These are phyloP conservation scores for Oxyura jamaicensis DNA, from an alignment of 2,113 vertebrate genomes.

Conservation along the genomic window DNA sequence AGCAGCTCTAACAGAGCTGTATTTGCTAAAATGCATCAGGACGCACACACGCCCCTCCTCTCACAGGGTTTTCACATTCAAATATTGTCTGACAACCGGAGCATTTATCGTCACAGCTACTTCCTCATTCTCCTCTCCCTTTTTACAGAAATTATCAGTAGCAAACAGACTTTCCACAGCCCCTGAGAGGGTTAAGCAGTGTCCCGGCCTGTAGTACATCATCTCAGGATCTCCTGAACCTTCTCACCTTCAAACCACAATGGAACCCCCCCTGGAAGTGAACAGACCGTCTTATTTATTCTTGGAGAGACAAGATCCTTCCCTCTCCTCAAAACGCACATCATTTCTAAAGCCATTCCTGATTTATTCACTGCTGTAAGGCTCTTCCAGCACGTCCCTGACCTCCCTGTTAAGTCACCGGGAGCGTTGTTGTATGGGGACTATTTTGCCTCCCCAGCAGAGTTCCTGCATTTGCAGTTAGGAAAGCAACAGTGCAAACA, in stretches of 20 bases:
- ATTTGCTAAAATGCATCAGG: neutral
- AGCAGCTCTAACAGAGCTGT: neutral
- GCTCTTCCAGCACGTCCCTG: neutral
- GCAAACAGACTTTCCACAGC: neutral
- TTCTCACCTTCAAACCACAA: neutral
- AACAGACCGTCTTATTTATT: neutral
- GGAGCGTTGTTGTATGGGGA: neutral
- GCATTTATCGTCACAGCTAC: neutral
- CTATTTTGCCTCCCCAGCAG: neutral
- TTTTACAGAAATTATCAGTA: neutral
- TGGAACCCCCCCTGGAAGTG: neutral
- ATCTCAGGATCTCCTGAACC: neutral
- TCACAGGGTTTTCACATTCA: neutral
- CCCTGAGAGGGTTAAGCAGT: neutral
- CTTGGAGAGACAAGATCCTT: neutral
- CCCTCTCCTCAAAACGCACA: neutral
- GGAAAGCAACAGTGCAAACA: neutral
- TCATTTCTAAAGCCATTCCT: neutral
- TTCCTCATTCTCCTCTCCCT: neutral
- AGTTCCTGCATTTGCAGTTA: neutral
- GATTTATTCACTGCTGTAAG: neutral
- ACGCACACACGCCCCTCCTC: neutral
- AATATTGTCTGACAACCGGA: neutral
- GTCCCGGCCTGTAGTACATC: neutral
- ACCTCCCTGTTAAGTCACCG: neutral